phyloP scores from a whole-genome alignment of 2,888 invertebrate genomes.

The Branchipolynoe longqiensis region DNA sequence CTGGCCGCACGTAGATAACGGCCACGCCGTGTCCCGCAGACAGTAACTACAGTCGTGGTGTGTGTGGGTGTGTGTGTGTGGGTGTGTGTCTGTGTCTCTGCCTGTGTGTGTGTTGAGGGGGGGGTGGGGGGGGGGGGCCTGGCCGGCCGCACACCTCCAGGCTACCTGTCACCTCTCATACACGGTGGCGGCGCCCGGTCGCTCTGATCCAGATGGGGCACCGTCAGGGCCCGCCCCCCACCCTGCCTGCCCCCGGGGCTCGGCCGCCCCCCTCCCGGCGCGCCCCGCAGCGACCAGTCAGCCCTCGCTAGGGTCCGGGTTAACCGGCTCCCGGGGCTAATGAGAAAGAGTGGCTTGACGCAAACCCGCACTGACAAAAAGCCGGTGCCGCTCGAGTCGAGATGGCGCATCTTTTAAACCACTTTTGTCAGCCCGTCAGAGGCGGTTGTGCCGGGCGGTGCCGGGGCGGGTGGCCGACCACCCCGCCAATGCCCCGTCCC shows the following conservation, averaged over 20 bases:
- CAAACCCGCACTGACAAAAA: constrained; percentile 30
- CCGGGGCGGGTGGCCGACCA: constrained; percentile 8
- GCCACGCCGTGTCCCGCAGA: too few relatives aligned
- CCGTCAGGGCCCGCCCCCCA: background rate
- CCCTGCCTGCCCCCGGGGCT: background rate
- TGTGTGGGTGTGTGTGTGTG: too few relatives aligned
- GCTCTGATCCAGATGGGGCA: constrained; percentile 46
- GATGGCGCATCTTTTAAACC: constrained; percentile 45
- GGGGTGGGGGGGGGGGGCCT: too few relatives aligned
- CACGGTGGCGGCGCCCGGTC: constrained; percentile 39
- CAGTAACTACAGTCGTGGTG: too few relatives aligned
- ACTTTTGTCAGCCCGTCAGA: constrained; percentile 42
- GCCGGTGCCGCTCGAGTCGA: background rate
- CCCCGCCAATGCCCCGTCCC: too few relatives aligned
- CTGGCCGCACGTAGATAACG: too few relatives aligned
- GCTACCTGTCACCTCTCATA: constrained; percentile 50
- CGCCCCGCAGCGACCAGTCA: constrained; percentile 41
- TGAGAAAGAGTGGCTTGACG: constrained; percentile 37
- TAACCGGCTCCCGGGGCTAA: constrained; percentile 48
- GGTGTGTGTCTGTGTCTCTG: too few relatives aligned
- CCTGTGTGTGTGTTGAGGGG: too few relatives aligned
- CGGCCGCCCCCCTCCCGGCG: constrained; percentile 13
- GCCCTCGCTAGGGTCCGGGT: constrained; percentile 34
- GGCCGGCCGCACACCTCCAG: constrained; percentile 16
- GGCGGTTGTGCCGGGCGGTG: background rate